phyloP scores from a whole-genome alignment of 2,113 vertebrate genomes.

The Falco punctatus region DNA sequence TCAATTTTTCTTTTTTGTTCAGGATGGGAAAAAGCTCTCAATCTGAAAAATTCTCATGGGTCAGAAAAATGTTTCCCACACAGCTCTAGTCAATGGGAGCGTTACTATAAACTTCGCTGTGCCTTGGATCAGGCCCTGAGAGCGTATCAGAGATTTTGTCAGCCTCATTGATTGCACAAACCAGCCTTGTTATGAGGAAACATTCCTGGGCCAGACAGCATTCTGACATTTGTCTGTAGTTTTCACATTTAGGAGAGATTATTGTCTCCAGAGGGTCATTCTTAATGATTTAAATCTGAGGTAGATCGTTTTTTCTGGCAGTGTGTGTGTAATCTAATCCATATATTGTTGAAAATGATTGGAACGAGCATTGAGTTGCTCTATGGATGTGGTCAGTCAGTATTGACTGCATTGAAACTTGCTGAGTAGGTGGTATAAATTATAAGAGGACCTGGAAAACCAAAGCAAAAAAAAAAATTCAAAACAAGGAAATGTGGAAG shows the following conservation, averaged over 20 bases:
- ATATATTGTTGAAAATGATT: conserved; percentile 58
- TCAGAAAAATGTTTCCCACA: conserved; percentile 10
- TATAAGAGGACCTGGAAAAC: not conserved
- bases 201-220: conserved; percentile 37
- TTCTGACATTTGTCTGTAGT: conserved; percentile 56
- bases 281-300: conserved; percentile 66
- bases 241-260: conserved; percentile 62
- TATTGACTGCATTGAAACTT: not conserved
- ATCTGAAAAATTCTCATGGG: not conserved
- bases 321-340: conserved; percentile 42
- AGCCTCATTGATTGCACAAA: conserved; percentile 67
- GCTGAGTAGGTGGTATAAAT: conserved; percentile 12
- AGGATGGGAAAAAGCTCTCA: not conserved
- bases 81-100: conserved; percentile 26
- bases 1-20: not conserved
- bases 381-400: conserved; percentile 22
- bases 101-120: conserved; percentile 34
- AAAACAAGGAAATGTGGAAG: not conserved
- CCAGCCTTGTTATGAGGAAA: conserved; percentile 56
- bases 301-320: conserved; percentile 43
- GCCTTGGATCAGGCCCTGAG: conserved; percentile 37
- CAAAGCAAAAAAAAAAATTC: not conserved
- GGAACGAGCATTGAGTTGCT: not conserved
- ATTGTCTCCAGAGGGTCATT: conserved; percentile 61
- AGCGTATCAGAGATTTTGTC: conserved; percentile 40